These are phyloP conservation scores for Crotalus viridis DNA, from an alignment of 2,113 vertebrate genomes.

Conservation along the genomic window DNA sequence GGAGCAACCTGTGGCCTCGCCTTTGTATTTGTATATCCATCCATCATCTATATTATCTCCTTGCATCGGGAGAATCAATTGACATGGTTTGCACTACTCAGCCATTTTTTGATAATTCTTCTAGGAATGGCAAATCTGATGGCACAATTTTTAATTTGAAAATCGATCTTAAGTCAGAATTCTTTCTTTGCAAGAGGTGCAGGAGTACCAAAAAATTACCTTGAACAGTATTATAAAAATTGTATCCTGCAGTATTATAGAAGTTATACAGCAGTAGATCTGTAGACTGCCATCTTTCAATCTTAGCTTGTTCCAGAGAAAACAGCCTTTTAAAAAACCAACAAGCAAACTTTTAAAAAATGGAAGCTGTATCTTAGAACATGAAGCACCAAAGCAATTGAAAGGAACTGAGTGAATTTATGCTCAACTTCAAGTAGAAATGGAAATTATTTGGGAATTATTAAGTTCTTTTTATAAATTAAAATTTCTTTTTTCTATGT, in stretches of 20 bases:
- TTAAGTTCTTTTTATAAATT: neutral
- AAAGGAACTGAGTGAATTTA: neutral
- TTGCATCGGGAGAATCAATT: conserved; percentile 74
- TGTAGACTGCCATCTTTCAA: neutral
- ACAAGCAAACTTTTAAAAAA: neutral
- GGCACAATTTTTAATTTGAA: conserved; percentile 91
- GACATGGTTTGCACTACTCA: conserved; percentile 76
- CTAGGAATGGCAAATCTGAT: conserved; percentile 86
- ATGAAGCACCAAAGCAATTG: neutral
- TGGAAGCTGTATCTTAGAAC: neutral
- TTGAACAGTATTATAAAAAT: conserved; percentile 31
- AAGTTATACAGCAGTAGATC: neutral
- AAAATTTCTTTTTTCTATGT: neutral
- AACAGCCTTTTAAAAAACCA: conserved; percentile 35
- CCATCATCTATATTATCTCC: conserved; percentile 85
- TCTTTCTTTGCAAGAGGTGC: conserved; percentile 43
- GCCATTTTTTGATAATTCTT: conserved; percentile 84
- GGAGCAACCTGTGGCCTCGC: conserved; percentile 92
- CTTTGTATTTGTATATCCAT: conserved; percentile 91
- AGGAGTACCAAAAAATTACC: conserved; percentile 40
- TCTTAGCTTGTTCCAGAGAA: conserved; percentile 5
- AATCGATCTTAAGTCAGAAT: conserved; percentile 19
- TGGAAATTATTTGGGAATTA: conserved; percentile 4
- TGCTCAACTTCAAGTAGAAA: neutral
- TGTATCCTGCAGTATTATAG: conserved; percentile 1